Evolutionary conservation across 2,888 invertebrate genomes (phyloP), one percentile per base, ranked within the genome.

Genomic region (Neria commutata): DNA sequence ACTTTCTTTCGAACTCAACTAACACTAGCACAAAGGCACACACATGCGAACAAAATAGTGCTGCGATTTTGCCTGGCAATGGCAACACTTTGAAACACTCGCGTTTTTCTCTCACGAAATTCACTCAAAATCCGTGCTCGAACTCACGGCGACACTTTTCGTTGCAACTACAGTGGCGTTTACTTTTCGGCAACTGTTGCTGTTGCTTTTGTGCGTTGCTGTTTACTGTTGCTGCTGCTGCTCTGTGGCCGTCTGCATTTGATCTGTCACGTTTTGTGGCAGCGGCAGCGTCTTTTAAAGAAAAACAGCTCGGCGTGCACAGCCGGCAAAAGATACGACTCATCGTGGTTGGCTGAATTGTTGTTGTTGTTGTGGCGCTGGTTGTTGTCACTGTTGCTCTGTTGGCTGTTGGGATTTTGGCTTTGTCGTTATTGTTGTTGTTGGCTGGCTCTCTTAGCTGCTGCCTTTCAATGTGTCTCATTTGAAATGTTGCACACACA

Each of bases 211-310:
- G 37, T 40, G 19, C 4, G 14, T 23, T 5, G 10, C 11, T 33
- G 19, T 10, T 14, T 37, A 19, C n/a, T 46, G 29, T 60, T 58
- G 60, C 54, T 63, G 67, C 47, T 71, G 72, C 67, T 66, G 66
- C 66, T 68, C 67, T 71, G 64, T 65, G 71, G 66, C 65, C 67
- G 74, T 68, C 67, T 76, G 62, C 56, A 66, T 67, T 72, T 69
- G 66, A 69, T 77, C 74, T 77, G 74, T 73, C 56, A 62, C 67
- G 61, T 49, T 47, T 47, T 53, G 58, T 62, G 54, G 58, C 58
- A 63, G 61, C 67, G 45, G 42, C 51, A 50, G 37, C 34, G 53
- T 67, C 69, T 76, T 77, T 77, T 77, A 77, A 77, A 74, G 75
- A 75, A 76, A 77, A 70, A 52, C 60, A 24, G 56, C 64, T 64